Conservation (phyloP, 2,797 vertebrate genomes). For the Rhadinocentrus ornatus region DNA sequence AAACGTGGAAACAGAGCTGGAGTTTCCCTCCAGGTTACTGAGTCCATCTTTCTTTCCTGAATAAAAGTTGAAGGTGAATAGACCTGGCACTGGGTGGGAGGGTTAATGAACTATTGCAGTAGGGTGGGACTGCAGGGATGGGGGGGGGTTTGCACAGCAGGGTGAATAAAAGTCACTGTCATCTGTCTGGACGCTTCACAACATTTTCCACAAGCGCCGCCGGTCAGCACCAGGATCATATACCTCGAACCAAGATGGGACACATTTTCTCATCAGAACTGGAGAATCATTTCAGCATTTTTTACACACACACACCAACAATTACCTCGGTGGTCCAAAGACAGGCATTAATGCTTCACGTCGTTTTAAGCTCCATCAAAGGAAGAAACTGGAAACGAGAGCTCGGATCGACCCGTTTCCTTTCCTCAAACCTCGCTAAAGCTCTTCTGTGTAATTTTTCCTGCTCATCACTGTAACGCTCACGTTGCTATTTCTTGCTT, state of each 20-base stretch:
- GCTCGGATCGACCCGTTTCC: conserved; percentile 63
- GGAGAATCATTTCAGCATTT: conserved; percentile 76
- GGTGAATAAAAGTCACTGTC: conserved; percentile 71
- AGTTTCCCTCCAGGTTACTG: too few relatives aligned
- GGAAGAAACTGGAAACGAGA: conserved; percentile 68
- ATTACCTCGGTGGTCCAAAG: conserved; percentile 84
- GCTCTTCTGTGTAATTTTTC: conserved; percentile 69
- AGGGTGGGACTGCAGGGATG: neutral
- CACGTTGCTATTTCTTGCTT: conserved; percentile 73
- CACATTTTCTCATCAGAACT: conserved; percentile 71
- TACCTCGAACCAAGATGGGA: conserved; percentile 78
- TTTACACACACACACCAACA: conserved; percentile 76
- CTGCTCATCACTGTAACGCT: conserved; percentile 70
- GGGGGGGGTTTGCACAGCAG: conserved; percentile 49
- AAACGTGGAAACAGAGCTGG: too few relatives aligned
- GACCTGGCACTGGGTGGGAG: too few relatives aligned
- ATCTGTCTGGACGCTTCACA: conserved; percentile 75
- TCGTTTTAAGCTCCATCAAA: conserved; percentile 75
- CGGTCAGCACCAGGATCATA: conserved; percentile 76
- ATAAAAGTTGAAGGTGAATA: too few relatives aligned
- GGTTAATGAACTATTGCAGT: too few relatives aligned
- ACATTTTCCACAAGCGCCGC: conserved; percentile 73
- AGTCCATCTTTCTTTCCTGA: too few relatives aligned
- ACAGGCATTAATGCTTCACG: conserved; percentile 77
- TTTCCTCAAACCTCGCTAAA: conserved; percentile 61